Percentiles rank a stretch among this genome's conserved stretches.
These are phyloP conservation scores for Pangasius djambal DNA, from an alignment of 2,797 vertebrate genomes.

Conservation along the genomic window DNA sequence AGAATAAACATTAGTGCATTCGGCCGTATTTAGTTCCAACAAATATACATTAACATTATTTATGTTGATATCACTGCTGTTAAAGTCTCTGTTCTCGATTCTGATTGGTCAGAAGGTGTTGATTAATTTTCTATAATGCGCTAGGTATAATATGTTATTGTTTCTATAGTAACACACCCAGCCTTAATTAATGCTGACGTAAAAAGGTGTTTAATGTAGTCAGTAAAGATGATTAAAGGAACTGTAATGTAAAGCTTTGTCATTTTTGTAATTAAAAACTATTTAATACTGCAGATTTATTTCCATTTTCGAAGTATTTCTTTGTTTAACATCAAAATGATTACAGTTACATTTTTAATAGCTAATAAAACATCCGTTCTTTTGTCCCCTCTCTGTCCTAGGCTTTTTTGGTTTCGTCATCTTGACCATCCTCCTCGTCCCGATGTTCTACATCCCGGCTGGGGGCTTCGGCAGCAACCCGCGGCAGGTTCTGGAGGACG, in stretches of 20 bases:
- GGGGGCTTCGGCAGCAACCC: conserved; percentile 80
- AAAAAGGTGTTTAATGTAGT: too few species aligned
- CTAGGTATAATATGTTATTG: not conserved
- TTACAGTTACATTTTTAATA: not conserved
- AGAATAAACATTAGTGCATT: not conserved
- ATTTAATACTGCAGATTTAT: not conserved
- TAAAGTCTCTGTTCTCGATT: not conserved
- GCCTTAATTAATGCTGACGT: not conserved
- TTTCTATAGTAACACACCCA: not conserved
- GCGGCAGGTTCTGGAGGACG: conserved; percentile 81
- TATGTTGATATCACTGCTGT: not conserved
- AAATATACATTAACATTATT: not conserved
- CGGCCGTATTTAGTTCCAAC: not conserved
- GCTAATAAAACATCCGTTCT: not conserved
- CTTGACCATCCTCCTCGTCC: conserved; percentile 85
- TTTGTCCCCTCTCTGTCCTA: conserved; percentile 53
- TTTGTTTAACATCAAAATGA: too few species aligned
- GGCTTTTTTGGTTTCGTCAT: conserved; percentile 91
- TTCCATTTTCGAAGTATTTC: too few species aligned
- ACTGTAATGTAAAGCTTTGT: not conserved
- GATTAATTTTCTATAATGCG: not conserved
- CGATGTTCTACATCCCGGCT: conserved; percentile 87
- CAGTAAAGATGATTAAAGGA: too few species aligned
- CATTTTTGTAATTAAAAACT: not conserved
- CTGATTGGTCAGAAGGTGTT: not conserved